Conservation (phyloP, 2,797 vertebrate species). For the Hozukius guyotensis region DNA sequence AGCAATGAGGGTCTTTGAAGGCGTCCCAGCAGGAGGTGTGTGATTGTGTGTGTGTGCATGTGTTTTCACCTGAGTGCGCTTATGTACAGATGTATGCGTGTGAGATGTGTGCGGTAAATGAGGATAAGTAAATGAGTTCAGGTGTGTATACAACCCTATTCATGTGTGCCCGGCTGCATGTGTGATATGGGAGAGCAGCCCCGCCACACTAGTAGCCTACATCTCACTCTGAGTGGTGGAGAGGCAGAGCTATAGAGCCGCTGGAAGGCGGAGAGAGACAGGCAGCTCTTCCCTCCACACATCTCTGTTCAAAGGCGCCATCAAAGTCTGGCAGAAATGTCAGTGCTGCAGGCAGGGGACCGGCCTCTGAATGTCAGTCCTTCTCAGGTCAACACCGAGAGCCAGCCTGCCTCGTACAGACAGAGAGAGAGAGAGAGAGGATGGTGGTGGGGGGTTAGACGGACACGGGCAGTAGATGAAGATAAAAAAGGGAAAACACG, state of each 20-base stretch:
- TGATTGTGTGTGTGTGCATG: slow-evolving; percentile 34
- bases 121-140: slow-evolving; percentile 36
- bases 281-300: slow-evolving; percentile 78
- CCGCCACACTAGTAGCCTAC: slow-evolving; percentile 42
- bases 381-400: slow-evolving; percentile 82
- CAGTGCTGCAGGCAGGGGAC: slow-evolving; percentile 84
- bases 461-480: slow-evolving; percentile 46
- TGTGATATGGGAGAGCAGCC: slow-evolving; percentile 44
- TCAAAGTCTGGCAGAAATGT: slow-evolving; percentile 88
- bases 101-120: slow-evolving; percentile 22
- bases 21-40: slow-evolving; percentile 62
- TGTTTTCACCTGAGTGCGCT: slow-evolving; percentile 16
- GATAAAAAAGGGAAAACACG: slow-evolving; percentile 65
- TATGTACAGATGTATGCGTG: slow-evolving; percentile 2
- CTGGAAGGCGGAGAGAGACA: slow-evolving; percentile 73
- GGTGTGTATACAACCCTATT: background rate
- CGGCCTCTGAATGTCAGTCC: slow-evolving; percentile 84
- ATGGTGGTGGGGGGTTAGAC: background rate
- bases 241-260: slow-evolving; percentile 56
- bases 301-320: slow-evolving; percentile 86
- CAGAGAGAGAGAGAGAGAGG: slow-evolving; percentile 26
- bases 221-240: slow-evolving; percentile 66
- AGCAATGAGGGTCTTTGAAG: slow-evolving; percentile 72
- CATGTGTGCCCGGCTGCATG: slow-evolving; percentile 9
- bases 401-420: slow-evolving; percentile 68